Evolutionary conservation across 2,888 invertebrate species (phyloP).

Genomic region (Protodeltote pygarga): DNA sequence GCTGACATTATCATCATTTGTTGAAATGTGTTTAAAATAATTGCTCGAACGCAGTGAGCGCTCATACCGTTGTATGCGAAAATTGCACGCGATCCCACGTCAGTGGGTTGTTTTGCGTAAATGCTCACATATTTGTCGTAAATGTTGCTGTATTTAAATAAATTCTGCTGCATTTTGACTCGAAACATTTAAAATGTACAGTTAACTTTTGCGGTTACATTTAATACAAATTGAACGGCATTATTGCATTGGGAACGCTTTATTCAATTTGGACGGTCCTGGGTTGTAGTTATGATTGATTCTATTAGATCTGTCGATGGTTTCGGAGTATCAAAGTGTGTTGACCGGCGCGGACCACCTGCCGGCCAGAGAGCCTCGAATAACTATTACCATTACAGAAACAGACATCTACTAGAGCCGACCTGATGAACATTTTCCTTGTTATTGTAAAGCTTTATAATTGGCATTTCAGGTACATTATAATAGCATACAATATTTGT

Average conservation of each 20-base stretch:
- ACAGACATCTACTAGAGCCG: slow-evolving; percentile 59
- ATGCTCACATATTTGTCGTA: slow-evolving; percentile 85
- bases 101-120: slow-evolving; percentile 74
- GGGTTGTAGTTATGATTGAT: slow-evolving; percentile 82
- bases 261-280: slow-evolving; percentile 33
- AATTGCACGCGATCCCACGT: slow-evolving; percentile 82
- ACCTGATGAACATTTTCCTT: slow-evolving; percentile 11
- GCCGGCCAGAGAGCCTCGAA: slow-evolving; percentile 68
- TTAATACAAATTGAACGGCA: slow-evolving; percentile 38
- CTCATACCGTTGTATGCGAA: slow-evolving; percentile 78
- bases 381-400: slow-evolving; percentile 55
- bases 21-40: slow-evolving; percentile 87
- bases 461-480: no score
- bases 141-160: slow-evolving; percentile 70
- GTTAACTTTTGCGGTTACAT: slow-evolving; percentile 58
- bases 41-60: slow-evolving; percentile 78
- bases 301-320: slow-evolving; percentile 77
- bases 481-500: no score
- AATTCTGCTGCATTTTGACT: slow-evolving; percentile 56
- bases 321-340: slow-evolving; percentile 82
- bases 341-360: slow-evolving; percentile 79
- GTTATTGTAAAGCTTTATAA: background rate
- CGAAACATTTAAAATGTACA: slow-evolving; percentile 57
- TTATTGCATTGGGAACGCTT: slow-evolving; percentile 41
- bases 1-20: slow-evolving; percentile 85